Evolutionary conservation across 1,140 invertebrate genomes (phyloP).

Genomic region (Cotesia vestalis): DNA sequence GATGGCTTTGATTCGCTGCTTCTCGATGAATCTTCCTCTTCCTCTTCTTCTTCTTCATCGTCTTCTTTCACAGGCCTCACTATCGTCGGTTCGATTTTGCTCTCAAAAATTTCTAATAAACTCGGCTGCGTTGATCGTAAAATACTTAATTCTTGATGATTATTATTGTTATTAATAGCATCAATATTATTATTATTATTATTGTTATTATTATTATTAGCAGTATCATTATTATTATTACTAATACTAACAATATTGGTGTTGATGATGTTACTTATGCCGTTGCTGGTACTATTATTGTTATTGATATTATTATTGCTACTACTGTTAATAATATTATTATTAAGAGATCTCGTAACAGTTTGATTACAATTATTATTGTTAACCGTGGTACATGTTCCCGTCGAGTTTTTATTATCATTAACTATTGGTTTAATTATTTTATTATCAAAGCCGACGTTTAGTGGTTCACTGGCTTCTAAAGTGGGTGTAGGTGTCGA

Average conservation of each 20-base stretch:
- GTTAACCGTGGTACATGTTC: background rate
- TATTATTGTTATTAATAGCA: too few species aligned
- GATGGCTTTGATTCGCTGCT: slow-evolving; percentile 54
- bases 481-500: slow-evolving; percentile 27
- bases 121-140: slow-evolving; percentile 30
- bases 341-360: too few species aligned
- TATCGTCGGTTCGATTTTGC: slow-evolving; percentile 12
- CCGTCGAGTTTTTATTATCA: slow-evolving; percentile 50
- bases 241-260: too few species aligned
- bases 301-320: too few species aligned
- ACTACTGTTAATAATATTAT: too few species aligned
- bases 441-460: slow-evolving; percentile 42
- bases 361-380: slow-evolving; percentile 29
- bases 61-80: slow-evolving; percentile 45
- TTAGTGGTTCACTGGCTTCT: slow-evolving; percentile 29
- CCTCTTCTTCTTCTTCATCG: slow-evolving; percentile 55
- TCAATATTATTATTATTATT: background rate
- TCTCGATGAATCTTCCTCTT: slow-evolving; percentile 56
- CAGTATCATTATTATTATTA: too few species aligned
- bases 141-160: slow-evolving; percentile 9
- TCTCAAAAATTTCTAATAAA: slow-evolving; percentile 28
- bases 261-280: too few species aligned
- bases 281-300: too few species aligned
- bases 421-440: slow-evolving; percentile 51
- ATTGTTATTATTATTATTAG: slow-evolving; percentile 35